Evolutionary conservation across 2,113 vertebrate genomes (phyloP), one percentile per base, ranked within the genome.

Genomic region (Plectropomus leopardus): DNA sequence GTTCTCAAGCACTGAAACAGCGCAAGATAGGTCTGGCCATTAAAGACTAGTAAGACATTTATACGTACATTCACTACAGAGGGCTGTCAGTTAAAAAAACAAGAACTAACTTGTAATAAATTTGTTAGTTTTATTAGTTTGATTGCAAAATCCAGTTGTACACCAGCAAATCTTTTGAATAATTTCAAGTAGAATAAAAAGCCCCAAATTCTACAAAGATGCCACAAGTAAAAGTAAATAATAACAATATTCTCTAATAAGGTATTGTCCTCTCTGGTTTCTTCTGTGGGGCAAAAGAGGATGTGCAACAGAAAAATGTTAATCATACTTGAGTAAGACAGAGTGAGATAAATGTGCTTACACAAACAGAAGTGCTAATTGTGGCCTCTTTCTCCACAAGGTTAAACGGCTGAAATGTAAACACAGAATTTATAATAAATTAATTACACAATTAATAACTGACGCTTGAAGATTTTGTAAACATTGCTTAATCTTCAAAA

Each of bases 141-240:
- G 26, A 84, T 55, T 23, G 17, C 53, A 59, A 44, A 44, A 65
- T 9, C 26, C 21, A 57, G 40, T 28, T 84, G 58, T 54, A 45
- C 26, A 54, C 15, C 32, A 28, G 11, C 7, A 34, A 57, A 57
- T 5, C 13, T 9, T 55, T 47, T 63, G 67, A 28, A 2, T 1
- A 16, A 28, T 19, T 17, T 36, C 24, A 15, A 17, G 34, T 30
- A 14, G 28, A 59, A 66, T 55, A 21, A 66, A 61, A 4, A 42
- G 40, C 36, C 75, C 14, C 11, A 10, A 40, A 24, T 70, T 36
- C 30, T 42, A 63, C 19, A 34, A 34, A 54, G 42, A 63, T 32
- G 34, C 40, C 28, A 17, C 1, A 5, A n/a, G 16, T 17, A 58
- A 68, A 50, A 40, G 6, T 2, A 45, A 60, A 54, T 32, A 55